A percentile compares a stretch with the other conserved stretches of the same genome.
These are phyloP conservation scores for Trichonephila clavata DNA, from an alignment of 1,140 invertebrate species.

Conservation along the genomic window DNA sequence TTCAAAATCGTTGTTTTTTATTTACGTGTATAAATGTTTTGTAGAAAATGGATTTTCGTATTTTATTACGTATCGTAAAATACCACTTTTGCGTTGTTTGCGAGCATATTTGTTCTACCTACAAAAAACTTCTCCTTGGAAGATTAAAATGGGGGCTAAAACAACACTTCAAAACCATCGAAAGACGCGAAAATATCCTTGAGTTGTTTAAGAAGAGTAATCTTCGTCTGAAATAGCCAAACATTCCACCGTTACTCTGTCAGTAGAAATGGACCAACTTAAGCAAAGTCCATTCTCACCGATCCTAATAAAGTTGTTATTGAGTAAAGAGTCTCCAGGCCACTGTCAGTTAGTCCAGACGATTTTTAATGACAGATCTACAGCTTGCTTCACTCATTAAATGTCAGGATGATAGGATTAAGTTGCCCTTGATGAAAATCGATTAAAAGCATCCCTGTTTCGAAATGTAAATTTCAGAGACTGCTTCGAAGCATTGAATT, in stretches of 20 bases:
- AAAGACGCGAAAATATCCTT: background rate
- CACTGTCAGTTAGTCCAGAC: constrained; percentile 5
- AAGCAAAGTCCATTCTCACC: background rate
- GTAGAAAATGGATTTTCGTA: no score
- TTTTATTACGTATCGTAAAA: no score
- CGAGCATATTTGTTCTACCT: background rate
- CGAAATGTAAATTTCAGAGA: no score
- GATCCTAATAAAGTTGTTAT: background rate
- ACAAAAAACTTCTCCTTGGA: background rate
- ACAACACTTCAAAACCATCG: background rate
- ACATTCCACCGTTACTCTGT: background rate
- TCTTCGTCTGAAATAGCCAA: background rate
- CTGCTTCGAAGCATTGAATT: no score
- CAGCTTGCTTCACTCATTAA: background rate
- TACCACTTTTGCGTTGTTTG: background rate
- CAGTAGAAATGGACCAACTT: background rate
- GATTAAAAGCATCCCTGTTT: background rate
- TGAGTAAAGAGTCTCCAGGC: background rate
- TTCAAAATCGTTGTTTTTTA: no score
- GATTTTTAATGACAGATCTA: constrained; percentile 11
- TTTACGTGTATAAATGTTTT: no score
- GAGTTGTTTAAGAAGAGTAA: background rate
- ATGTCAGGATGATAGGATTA: background rate
- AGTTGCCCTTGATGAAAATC: background rate
- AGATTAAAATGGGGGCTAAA: background rate